phyloP scores from a whole-genome alignment of 2,888 invertebrate genomes.

The Catocala nupta region DNA sequence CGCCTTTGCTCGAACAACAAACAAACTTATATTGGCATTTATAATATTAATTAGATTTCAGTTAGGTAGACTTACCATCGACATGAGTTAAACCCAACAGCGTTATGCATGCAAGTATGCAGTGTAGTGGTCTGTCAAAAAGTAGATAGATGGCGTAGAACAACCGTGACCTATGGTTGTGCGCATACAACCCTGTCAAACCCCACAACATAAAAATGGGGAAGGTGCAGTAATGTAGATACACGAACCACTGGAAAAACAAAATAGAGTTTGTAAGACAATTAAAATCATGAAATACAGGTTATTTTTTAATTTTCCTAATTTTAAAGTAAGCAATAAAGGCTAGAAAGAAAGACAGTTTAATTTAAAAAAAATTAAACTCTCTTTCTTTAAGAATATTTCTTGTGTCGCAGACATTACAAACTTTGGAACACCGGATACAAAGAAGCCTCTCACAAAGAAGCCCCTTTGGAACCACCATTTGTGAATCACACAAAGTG shows the following conservation, averaged over 20 bases:
- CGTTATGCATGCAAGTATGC: slow-evolving; percentile 21
- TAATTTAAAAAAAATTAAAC: no score
- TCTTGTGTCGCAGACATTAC: no score
- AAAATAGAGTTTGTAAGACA: background rate
- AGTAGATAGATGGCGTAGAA: slow-evolving; percentile 33
- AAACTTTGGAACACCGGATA: no score
- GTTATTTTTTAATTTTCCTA: background rate
- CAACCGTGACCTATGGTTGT: slow-evolving; percentile 18
- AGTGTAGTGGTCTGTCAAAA: slow-evolving; percentile 35
- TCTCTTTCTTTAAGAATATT: no score
- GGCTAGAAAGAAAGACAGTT: no score
- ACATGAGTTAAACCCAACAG: slow-evolving; percentile 34
- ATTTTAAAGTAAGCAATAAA: no score
- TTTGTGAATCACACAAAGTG: no score
- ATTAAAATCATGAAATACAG: background rate
- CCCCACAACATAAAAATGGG: slow-evolving; percentile 28
- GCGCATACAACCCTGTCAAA: slow-evolving; percentile 23
- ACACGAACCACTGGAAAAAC: slow-evolving; percentile 43
- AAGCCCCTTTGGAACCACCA: no score
- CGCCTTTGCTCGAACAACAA: no score
- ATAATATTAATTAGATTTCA: no score
- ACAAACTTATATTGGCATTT: no score
- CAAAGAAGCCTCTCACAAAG: no score
- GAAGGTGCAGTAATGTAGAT: slow-evolving; percentile 25
- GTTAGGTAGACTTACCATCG: slow-evolving; percentile 29